A percentile compares a stretch with the other conserved stretches of the same genome.
phyloP scores from a whole-genome alignment of 2,113 vertebrate species.

The Syngnathus scovelli region DNA sequence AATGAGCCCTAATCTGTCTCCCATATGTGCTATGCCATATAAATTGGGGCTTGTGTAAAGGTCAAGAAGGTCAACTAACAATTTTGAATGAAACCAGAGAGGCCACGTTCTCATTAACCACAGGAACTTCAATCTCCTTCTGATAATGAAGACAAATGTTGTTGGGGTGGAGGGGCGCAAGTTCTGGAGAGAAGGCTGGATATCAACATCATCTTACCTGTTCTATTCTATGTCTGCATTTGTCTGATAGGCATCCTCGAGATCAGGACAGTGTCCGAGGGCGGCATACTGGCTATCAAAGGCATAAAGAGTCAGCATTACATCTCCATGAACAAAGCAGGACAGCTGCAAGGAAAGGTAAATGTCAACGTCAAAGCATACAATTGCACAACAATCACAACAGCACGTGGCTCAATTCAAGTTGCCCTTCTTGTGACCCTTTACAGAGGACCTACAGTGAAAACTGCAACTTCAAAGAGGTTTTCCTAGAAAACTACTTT shows the following conservation, averaged over 20 bases:
- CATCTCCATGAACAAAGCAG: slow-evolving; percentile 91
- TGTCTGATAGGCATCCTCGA: slow-evolving; percentile 85
- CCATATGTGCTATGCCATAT: slow-evolving; percentile 58
- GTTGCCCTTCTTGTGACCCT: slow-evolving; percentile 11
- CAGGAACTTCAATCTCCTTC: slow-evolving; percentile 41
- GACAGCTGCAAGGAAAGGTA: slow-evolving; percentile 95
- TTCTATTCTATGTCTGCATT: slow-evolving; percentile 44
- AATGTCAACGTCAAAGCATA: slow-evolving; percentile 13
- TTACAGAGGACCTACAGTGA: slow-evolving; percentile 91
- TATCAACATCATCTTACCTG: slow-evolving; percentile 46
- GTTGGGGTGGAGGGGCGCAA: slow-evolving; percentile 7
- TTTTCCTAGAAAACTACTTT: slow-evolving; percentile 95
- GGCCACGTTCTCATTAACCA: slow-evolving; percentile 46
- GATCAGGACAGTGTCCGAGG: slow-evolving; percentile 93
- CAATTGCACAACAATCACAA: neutral
- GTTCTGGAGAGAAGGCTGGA: slow-evolving; percentile 18
- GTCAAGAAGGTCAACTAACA: slow-evolving; percentile 61
- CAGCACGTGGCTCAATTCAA: neutral
- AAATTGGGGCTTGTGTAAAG: slow-evolving; percentile 57
- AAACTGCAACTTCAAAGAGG: slow-evolving; percentile 95
- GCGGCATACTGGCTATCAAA: slow-evolving; percentile 90
- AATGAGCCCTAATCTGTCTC: slow-evolving; percentile 48
- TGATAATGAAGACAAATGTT: slow-evolving; percentile 54
- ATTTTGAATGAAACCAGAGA: slow-evolving; percentile 56
- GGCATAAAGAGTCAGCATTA: slow-evolving; percentile 96